These are phyloP conservation scores for Rosalia funebris DNA, from an alignment of 2,888 invertebrate genomes.

Conservation along the genomic window DNA sequence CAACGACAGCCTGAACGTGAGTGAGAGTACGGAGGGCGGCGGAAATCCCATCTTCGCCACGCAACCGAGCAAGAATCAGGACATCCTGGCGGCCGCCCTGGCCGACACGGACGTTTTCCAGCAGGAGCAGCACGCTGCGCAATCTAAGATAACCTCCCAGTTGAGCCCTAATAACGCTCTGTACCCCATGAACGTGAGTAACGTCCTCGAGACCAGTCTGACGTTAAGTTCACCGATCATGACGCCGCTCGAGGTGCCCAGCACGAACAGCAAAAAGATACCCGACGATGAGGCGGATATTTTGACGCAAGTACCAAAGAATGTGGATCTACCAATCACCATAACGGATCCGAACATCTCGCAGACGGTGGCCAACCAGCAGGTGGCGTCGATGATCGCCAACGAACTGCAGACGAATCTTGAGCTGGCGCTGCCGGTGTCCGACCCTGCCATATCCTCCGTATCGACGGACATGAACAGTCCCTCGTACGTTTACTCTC, in stretches of 20 bases:
- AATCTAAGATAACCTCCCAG: conserved; percentile 63
- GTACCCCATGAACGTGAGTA: conserved; percentile 68
- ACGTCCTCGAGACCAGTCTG: conserved; percentile 80
- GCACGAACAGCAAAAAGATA: conserved; percentile 61
- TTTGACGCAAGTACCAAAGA: conserved; percentile 68
- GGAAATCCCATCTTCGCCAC: conserved; percentile 58
- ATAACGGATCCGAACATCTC: conserved; percentile 81
- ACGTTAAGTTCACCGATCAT: conserved; percentile 83
- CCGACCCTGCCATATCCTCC: conserved; percentile 71
- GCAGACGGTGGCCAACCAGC: conserved; percentile 64
- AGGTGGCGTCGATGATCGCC: conserved; percentile 55
- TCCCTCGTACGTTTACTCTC: conserved; percentile 58
- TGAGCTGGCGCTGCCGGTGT: conserved; percentile 77
- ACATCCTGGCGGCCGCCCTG: conserved; percentile 79
- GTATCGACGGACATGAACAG: conserved; percentile 59
- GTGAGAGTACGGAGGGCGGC: conserved; percentile 49
- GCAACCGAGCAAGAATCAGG: conserved; percentile 67
- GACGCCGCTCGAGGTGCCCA: conserved; percentile 82
- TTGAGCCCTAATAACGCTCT: conserved; percentile 71
- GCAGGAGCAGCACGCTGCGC: conserved; percentile 58
- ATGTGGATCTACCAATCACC: conserved; percentile 79
- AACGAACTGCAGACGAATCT: conserved; percentile 61
- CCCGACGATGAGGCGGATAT: conserved; percentile 58
- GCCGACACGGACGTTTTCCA: conserved; percentile 79
- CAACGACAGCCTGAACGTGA: conserved; percentile 46